Conservation (phyloP, 2,113 vertebrate genomes). For the Syrrhaptes paradoxus region DNA sequence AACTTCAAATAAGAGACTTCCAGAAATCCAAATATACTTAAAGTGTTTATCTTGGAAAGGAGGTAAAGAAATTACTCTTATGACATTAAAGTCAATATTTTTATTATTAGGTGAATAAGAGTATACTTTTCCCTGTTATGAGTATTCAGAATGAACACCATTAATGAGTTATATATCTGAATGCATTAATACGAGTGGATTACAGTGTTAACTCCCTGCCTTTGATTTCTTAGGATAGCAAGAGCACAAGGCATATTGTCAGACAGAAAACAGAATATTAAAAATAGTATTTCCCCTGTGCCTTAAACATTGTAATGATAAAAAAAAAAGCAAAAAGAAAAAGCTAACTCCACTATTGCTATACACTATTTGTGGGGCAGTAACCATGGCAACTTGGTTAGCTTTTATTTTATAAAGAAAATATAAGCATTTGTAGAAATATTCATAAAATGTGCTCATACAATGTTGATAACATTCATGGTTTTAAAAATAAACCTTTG, state of each 20-base stretch:
- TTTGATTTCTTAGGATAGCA: background rate
- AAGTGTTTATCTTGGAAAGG: background rate
- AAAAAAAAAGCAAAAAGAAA: background rate
- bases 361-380: background rate
- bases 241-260: background rate
- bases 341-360: background rate
- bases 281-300: background rate
- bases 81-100: background rate
- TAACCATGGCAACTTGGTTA: slow-evolving; percentile 14
- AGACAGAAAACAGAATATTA: background rate
- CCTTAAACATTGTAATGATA: background rate
- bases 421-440: slow-evolving; percentile 6
- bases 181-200: background rate
- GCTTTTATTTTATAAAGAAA: slow-evolving; percentile 34
- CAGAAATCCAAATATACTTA: background rate
- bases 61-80: background rate
- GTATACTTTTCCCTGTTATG: background rate
- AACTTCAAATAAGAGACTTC: background rate
- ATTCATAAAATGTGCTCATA: background rate
- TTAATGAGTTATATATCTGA: background rate
- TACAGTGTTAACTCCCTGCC: background rate
- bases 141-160: background rate
- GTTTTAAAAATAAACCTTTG: slow-evolving; percentile 16
- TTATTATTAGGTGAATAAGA: background rate
- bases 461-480: background rate